Conservation (phyloP, 2,797 vertebrate genomes). For the Trachurus trachurus region DNA sequence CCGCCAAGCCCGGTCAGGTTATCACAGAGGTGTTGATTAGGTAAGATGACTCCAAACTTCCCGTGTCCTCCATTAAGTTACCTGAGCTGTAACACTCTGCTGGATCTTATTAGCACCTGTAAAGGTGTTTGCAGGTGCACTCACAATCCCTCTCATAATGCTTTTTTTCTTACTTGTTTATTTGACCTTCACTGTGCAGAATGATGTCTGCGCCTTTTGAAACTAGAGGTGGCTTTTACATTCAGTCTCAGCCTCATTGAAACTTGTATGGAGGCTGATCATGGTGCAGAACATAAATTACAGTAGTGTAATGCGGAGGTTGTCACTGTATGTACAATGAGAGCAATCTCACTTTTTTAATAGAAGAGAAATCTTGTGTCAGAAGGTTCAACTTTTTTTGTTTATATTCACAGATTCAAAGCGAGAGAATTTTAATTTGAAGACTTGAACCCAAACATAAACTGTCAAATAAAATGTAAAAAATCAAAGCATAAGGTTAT, state of each 20-base stretch:
- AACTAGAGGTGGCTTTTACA: neutral
- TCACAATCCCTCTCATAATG: neutral
- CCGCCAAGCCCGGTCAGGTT: neutral
- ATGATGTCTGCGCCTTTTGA: neutral
- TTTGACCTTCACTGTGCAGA: neutral
- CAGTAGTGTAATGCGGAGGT: too few relatives aligned
- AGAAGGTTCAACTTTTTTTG: neutral
- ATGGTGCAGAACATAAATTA: too few relatives aligned
- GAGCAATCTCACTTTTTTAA: too few relatives aligned
- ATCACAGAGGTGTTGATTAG: neutral
- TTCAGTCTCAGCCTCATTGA: neutral
- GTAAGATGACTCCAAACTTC: neutral
- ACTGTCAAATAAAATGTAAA: too few relatives aligned
- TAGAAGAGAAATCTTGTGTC: neutral
- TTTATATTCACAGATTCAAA: neutral
- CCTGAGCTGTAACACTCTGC: conserved; percentile 23
- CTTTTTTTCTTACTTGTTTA: neutral
- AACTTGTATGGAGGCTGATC: neutral
- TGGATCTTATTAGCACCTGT: neutral
- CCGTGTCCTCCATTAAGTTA: conserved; percentile 13
- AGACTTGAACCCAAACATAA: too few relatives aligned
- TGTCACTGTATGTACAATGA: too few relatives aligned
- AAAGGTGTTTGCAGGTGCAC: neutral
- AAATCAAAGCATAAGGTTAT: too few relatives aligned
- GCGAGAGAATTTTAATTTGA: too few relatives aligned